Evolutionary conservation across 2,113 vertebrate genomes (phyloP).

Genomic region (Zonotrichia leucophrys): DNA sequence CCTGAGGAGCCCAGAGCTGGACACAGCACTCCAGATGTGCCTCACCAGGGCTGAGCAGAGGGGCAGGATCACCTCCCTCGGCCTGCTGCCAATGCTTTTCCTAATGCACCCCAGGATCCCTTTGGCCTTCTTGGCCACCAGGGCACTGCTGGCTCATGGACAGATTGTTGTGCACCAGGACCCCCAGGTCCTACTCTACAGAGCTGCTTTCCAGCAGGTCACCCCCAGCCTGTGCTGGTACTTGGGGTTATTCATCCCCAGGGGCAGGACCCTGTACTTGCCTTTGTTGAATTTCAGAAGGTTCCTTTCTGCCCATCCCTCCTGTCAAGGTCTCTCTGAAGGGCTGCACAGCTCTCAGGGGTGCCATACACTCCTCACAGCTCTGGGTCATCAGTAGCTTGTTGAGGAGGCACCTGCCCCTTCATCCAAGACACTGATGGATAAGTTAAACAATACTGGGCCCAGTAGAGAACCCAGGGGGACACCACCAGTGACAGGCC

Average conservation of each 20-base stretch:
- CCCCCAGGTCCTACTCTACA: neutral
- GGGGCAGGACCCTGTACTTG: neutral
- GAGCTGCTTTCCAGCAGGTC: neutral
- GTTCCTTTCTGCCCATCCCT: neutral
- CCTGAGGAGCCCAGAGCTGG: neutral
- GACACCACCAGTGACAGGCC: neutral
- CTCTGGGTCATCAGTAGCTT: neutral
- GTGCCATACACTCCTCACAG: neutral
- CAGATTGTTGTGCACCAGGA: neutral
- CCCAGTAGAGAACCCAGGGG: no score
- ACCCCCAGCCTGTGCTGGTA: neutral
- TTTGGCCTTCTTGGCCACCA: neutral
- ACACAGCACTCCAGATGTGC: no score
- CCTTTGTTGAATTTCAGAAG: neutral
- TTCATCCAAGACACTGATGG: neutral
- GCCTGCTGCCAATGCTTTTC: no score
- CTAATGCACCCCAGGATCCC: no score
- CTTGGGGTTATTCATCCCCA: neutral
- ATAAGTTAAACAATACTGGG: neutral
- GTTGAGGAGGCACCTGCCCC: neutral
- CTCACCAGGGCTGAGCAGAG: no score
- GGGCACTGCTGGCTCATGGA: neutral
- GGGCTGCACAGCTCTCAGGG: neutral
- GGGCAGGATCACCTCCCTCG: no score
- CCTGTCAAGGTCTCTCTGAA: neutral